Conservation (phyloP, 1,140 invertebrate species). For the Polyergus mexicanus region DNA sequence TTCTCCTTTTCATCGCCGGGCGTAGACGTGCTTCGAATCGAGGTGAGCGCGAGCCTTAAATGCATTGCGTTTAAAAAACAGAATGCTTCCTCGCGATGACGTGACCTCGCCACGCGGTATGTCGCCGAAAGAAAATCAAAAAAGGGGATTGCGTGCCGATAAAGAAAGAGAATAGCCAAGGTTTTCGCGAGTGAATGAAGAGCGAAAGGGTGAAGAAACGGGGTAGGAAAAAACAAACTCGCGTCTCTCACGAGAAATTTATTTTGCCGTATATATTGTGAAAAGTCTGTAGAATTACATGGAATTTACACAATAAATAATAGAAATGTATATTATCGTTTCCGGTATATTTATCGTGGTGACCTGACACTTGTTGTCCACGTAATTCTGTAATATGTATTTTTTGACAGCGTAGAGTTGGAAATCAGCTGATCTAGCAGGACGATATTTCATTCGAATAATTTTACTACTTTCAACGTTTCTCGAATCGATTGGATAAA, state of each 20-base stretch:
- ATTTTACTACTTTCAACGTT: neutral
- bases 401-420: neutral
- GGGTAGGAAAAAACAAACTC: slow-evolving; percentile 7
- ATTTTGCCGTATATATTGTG: neutral
- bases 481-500: neutral
- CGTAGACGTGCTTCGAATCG: slow-evolving; percentile 38
- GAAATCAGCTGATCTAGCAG: neutral
- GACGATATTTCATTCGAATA: neutral
- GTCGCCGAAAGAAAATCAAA: slow-evolving; percentile 44
- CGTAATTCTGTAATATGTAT: too few species aligned
- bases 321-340: too few species aligned
- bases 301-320: too few species aligned
- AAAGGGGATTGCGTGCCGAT: neutral
- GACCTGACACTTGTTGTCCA: too few species aligned
- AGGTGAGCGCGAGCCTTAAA: slow-evolving; percentile 45
- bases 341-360: too few species aligned
- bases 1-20: slow-evolving; percentile 46
- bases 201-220: neutral
- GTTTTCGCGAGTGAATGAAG: slow-evolving; percentile 4
- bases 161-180: neutral
- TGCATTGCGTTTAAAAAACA: slow-evolving; percentile 39
- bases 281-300: too few species aligned
- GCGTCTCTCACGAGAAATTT: slow-evolving; percentile 18
- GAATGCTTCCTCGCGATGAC: neutral
- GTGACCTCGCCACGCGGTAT: slow-evolving; percentile 12